Evolutionary conservation across 2,113 vertebrate species (phyloP), one percentile per base, ranked within the genome.

Genomic region (Sprattus sprattus): DNA sequence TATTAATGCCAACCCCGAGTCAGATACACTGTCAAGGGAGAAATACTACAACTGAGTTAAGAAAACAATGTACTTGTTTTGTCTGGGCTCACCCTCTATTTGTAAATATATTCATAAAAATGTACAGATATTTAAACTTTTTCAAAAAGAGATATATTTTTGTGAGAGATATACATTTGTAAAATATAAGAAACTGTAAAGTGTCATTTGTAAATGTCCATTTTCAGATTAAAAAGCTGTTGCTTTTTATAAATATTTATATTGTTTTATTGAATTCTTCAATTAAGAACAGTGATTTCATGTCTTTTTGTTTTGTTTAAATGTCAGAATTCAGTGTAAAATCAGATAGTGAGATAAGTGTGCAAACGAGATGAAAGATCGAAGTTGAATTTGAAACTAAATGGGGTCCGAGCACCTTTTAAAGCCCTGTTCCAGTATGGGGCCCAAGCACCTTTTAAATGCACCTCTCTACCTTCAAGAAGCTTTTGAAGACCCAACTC

Each of bases 91-190:
- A 95, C 97, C 96, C 96, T 94, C 64, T 71, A 96, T 95, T 95
- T 96, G 96, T 97, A 96, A 96, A 97, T 96, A 95, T 93, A 95
- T 97, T 96, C 95, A 96, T 90, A 92, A 85, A 67, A 90, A 91
- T 95, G 92, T 93, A 92, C 92, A 94, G 92, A 92, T 94, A 95
- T 90, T 89, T 89, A 94, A 91, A 91, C 90, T 85, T 96, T 99
- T 99, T 98, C 96, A 98, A 98, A 71, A 98, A 99, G 97, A 99
- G 97, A 95, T 99, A 96, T 99, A 99, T 99, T 99, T 99, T 99
- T 99, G 98, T 97, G 97, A 93, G 93, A 95, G 96, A 96, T 94
- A 93, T 92, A 86, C 91, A 96, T 99, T 99, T 99, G 97, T 99
- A 98, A 98, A 97, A 99, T 95, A 95, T 94, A 90, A 89, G 91